A percentile compares a stretch with the other conserved stretches of the same genome.
These are phyloP conservation scores for Ceratosolen fusciceps DNA, from an alignment of 1,140 invertebrate genomes.

Conservation along the genomic window DNA sequence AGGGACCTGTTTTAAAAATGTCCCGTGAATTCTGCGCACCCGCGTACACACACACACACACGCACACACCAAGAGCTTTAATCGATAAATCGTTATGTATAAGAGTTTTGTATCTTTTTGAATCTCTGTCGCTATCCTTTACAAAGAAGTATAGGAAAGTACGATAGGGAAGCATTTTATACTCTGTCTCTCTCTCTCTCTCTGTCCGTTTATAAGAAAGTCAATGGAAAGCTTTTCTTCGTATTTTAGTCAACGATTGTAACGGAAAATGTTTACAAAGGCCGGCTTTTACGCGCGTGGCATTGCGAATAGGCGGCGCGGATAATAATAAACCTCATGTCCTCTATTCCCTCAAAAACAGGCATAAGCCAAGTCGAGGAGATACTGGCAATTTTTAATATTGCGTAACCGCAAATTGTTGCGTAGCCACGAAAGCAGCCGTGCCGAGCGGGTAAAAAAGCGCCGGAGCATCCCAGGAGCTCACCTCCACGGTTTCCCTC, in stretches of 20 bases:
- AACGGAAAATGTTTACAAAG: neutral
- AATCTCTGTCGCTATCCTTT: too few relatives aligned
- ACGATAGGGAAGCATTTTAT: too few relatives aligned
- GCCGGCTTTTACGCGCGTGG: neutral
- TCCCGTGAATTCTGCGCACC: too few relatives aligned
- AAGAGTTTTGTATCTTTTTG: too few relatives aligned
- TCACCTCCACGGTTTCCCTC: conserved; percentile 9
- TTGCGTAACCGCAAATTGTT: neutral
- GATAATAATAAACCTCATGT: neutral
- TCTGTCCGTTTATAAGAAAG: too few relatives aligned
- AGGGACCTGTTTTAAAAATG: too few relatives aligned
- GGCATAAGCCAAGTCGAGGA: neutral
- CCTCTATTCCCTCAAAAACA: neutral
- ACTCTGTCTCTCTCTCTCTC: too few relatives aligned
- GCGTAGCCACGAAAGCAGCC: neutral
- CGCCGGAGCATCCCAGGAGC: neutral
- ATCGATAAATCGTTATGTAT: too few relatives aligned
- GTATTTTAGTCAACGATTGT: neutral
- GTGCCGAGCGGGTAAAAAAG: neutral
- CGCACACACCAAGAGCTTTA: too few relatives aligned
- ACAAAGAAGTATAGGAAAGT: too few relatives aligned
- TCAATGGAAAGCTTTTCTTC: too few relatives aligned
- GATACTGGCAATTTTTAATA: neutral
- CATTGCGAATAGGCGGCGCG: neutral
- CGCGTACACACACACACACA: too few relatives aligned